Conservation (phyloP, 2,888 invertebrate genomes). For the Trichogramma evanescens region DNA sequence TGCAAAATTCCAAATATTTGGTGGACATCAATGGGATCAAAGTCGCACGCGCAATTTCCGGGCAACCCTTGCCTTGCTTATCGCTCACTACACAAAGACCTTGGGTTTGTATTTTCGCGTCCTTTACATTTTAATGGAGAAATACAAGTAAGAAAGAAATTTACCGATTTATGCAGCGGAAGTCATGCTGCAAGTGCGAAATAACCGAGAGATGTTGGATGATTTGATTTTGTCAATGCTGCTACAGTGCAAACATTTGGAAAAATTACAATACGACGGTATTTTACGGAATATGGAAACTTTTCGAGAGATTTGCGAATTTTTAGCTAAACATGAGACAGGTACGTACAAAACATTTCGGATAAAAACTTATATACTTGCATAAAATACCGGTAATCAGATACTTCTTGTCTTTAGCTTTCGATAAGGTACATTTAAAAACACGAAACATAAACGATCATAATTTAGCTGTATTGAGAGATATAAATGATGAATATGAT, state of each 20-base stretch:
- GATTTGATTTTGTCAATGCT: conserved; percentile 46
- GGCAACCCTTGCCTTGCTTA: conserved; percentile 44
- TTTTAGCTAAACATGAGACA: conserved; percentile 39
- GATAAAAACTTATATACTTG: too few relatives aligned
- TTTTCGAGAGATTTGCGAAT: conserved; percentile 42
- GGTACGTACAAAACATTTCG: conserved; percentile 27
- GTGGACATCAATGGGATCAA: conserved; percentile 49
- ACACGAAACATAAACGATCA: too few relatives aligned
- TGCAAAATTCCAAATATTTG: conserved; percentile 46
- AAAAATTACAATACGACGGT: conserved; percentile 48
- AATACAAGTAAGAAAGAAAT: neutral
- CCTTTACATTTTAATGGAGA: neutral
- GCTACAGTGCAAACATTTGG: conserved; percentile 44
- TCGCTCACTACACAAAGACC: conserved; percentile 45
- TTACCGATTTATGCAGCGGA: conserved; percentile 35
- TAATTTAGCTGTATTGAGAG: too few relatives aligned
- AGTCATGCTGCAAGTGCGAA: conserved; percentile 46
- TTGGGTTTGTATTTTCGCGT: conserved; percentile 39
- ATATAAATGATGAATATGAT: too few relatives aligned
- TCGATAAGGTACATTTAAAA: too few relatives aligned
- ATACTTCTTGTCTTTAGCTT: too few relatives aligned
- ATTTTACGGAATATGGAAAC: conserved; percentile 46
- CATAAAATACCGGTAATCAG: too few relatives aligned
- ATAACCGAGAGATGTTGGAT: conserved; percentile 48
- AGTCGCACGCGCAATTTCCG: conserved; percentile 47